Evolutionary conservation across 1,140 invertebrate genomes (phyloP).

Genomic region (Drosophila suzukii): DNA sequence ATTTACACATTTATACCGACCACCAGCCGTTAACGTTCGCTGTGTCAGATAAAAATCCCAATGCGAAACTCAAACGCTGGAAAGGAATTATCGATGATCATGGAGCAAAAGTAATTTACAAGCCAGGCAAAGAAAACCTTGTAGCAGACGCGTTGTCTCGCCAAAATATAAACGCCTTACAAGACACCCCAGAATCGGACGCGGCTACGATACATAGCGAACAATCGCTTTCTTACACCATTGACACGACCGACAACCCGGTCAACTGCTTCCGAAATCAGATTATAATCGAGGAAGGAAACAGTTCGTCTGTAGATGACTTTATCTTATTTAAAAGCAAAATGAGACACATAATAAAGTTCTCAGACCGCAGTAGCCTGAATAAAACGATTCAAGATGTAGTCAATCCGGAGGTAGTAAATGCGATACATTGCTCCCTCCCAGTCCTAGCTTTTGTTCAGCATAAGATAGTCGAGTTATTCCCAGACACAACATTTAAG

Average conservation of each 20-base stretch:
- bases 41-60: neutral
- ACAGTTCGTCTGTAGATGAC: neutral
- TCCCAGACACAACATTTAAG: neutral
- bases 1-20: neutral
- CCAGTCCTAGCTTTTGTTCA: constrained; percentile 3
- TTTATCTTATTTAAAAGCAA: constrained; percentile 10
- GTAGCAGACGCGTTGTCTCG: no score
- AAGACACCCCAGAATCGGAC: no score
- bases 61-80: neutral
- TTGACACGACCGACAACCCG: neutral
- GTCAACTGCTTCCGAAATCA: constrained; percentile 6
- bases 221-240: neutral
- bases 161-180: neutral
- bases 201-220: no score
- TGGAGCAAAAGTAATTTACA: neutral
- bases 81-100: no score
- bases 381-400: neutral
- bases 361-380: neutral
- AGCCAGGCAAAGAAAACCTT: neutral
- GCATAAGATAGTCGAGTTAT: neutral
- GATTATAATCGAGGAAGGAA: constrained; percentile 5
- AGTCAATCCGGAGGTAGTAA: neutral
- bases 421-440: constrained; percentile 16
- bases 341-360: neutral
- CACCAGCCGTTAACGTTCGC: neutral